Percentiles rank a stretch among this genome's conserved stretches.
These are phyloP conservation scores for Thalassarche chlororhynchos DNA, from an alignment of 2,113 vertebrate species.

Conservation along the genomic window DNA sequence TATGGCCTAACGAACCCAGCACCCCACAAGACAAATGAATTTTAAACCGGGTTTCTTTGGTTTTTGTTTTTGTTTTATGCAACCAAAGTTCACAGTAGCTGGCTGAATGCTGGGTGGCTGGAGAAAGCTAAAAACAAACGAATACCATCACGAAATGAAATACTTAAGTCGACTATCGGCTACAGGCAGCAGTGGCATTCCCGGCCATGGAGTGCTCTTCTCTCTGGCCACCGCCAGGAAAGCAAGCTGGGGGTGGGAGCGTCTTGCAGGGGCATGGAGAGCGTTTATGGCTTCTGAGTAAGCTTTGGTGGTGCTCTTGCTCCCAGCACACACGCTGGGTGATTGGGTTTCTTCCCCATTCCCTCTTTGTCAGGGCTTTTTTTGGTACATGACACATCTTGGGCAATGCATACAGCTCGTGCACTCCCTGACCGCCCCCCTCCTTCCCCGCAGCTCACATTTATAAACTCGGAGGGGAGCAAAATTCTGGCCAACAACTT, in stretches of 20 bases:
- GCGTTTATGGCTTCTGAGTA: fast-evolving
- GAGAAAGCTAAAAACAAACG: background rate
- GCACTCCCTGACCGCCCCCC: background rate
- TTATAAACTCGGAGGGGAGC: too few relatives aligned
- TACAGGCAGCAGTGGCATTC: background rate
- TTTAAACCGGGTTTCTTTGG: background rate
- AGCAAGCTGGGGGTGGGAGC: background rate
- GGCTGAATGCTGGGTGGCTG: background rate
- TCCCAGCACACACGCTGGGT: background rate
- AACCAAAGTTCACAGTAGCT: background rate
- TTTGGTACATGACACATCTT: fast-evolving
- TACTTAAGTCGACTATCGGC: fast-evolving
- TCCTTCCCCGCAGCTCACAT: background rate
- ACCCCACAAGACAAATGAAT: fast-evolving
- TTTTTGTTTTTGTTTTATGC: constrained; percentile 18
- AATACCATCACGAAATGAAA: too few relatives aligned
- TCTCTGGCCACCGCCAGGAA: background rate
- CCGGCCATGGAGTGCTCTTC: fast-evolving
- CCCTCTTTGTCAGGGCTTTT: background rate
- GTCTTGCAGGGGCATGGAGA: background rate
- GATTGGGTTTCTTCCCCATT: background rate
- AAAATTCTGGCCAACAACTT: fast-evolving
- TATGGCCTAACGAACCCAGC: fast-evolving
- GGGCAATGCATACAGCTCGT: fast-evolving
- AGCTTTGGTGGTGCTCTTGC: background rate